A percentile compares a stretch with the other conserved stretches of the same genome.
Evolutionary conservation across 1,140 invertebrate species (phyloP).

Genomic region (Ostrea edulis): DNA sequence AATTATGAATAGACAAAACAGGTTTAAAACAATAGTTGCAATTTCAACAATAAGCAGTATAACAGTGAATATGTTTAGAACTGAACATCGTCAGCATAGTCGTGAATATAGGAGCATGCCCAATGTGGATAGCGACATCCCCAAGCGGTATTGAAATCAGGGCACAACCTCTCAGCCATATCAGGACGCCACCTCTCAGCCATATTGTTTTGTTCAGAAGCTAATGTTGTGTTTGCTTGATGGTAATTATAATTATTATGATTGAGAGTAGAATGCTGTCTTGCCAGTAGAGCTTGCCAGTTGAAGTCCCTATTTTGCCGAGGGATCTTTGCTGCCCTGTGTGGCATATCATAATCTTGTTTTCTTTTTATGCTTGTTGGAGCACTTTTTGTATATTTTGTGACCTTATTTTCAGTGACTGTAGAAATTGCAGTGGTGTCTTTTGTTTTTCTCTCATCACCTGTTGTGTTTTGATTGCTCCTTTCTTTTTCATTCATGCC

Average conservation of each 20-base stretch:
- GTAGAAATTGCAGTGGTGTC: neutral
- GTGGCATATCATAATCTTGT: neutral
- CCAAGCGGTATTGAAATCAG: neutral
- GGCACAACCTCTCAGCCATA: neutral
- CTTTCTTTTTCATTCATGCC: neutral
- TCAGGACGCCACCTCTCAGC: neutral
- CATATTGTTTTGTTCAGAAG: neutral
- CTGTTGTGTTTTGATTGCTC: neutral
- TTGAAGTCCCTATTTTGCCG: neutral
- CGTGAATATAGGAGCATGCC: neutral
- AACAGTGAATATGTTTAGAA: neutral
- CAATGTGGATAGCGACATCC: neutral
- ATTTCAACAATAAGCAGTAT: no score
- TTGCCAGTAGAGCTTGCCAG: neutral
- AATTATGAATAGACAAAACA: neutral
- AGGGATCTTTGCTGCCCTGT: neutral
- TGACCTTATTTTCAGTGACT: neutral
- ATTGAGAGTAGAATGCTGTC: neutral
- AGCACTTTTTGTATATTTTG: neutral
- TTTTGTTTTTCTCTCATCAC: neutral
- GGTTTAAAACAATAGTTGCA: no score
- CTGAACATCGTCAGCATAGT: constrained; percentile 16
- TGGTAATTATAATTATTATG: neutral
- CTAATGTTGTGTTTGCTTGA: neutral
- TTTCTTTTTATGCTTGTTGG: neutral